Evolutionary conservation across 2,113 vertebrate genomes (phyloP), one percentile per base, ranked within the genome.

Genomic region (Bucco capensis): DNA sequence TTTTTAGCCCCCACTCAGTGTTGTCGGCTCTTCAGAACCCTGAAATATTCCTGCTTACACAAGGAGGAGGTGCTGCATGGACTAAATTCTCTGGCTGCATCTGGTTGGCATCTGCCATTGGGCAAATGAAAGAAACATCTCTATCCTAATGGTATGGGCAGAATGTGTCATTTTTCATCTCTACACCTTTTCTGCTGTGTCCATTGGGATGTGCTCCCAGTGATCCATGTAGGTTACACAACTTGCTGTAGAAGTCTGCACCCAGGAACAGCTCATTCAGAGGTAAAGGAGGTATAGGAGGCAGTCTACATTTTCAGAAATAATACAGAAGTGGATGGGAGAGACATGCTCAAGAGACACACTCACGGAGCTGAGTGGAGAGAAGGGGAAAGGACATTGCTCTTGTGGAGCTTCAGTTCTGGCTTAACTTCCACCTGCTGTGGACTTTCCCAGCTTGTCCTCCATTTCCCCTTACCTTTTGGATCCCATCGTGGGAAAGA

Each of bases 381-480:
- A 72, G 62, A 66, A 75, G 37, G 33, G 33, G 89, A 88, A 93
- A 75, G 50, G 49, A 56, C 74, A 72, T 42, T 64, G 35, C 31
- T 82, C 37, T 73, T 57, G 24, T 57, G 49, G 77, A 84, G 40
- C 57, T 69, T 89, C 3, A 0, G 28, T 84, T 86, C n/a, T 84
- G 22, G 65, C 66, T 93, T 89, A 92, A 89, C 40, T 66, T 94
- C 79, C 93, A 95, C 94, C 94, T 93, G 93, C 91, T 94, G 83
- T 86, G 80, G 89, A 86, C 75, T 54, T 96, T 89, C 66, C 40
- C 70, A 87, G 87, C 46, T 69, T 95, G 84, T 93, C 89, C 66
- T 96, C 71, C 78, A 73, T 93, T 95, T 93, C 94, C 70, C 78
- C 84, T 92, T 95, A 87, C 37, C 65, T 89, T 69, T 93, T 95